Conservation (phyloP, 2,797 vertebrate species). For the Protonibea diacanthus region DNA sequence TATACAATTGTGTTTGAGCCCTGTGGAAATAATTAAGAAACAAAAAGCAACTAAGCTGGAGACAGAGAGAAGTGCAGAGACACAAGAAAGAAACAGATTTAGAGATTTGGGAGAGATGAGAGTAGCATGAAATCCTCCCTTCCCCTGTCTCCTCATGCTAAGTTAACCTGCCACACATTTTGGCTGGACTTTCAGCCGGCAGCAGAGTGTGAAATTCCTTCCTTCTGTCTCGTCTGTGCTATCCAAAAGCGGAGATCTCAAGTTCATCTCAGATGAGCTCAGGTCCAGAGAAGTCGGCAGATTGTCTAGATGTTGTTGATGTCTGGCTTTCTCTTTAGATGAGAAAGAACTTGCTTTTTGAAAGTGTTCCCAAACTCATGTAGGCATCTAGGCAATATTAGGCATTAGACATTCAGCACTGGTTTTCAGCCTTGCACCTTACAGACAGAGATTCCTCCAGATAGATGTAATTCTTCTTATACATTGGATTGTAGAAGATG, state of each 20-base stretch:
- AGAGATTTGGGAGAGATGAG: not conserved
- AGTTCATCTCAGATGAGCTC: not conserved
- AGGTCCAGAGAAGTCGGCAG: too few species aligned
- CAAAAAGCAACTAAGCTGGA: not conserved
- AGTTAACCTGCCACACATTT: not conserved
- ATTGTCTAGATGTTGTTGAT: too few species aligned
- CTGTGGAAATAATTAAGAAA: not conserved
- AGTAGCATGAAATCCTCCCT: not conserved
- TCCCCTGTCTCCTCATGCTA: not conserved
- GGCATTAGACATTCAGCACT: too few species aligned
- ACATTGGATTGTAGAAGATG: too few species aligned
- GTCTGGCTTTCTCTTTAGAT: too few species aligned
- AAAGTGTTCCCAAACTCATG: too few species aligned
- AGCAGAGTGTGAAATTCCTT: conserved; percentile 30
- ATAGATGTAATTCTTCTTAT: too few species aligned
- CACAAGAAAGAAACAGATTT: not conserved
- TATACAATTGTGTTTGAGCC: not conserved
- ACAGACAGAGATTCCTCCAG: too few species aligned
- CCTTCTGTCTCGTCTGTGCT: not conserved
- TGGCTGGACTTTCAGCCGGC: not conserved
- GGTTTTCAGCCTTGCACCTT: too few species aligned
- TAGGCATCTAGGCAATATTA: too few species aligned
- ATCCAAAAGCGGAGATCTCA: not conserved
- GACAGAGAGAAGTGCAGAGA: not conserved
- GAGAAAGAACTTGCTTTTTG: too few species aligned